Evolutionary conservation across 53 echinoderm and acorn worm genomes (phyloP).

Genomic region (Astropecten irregularis): DNA sequence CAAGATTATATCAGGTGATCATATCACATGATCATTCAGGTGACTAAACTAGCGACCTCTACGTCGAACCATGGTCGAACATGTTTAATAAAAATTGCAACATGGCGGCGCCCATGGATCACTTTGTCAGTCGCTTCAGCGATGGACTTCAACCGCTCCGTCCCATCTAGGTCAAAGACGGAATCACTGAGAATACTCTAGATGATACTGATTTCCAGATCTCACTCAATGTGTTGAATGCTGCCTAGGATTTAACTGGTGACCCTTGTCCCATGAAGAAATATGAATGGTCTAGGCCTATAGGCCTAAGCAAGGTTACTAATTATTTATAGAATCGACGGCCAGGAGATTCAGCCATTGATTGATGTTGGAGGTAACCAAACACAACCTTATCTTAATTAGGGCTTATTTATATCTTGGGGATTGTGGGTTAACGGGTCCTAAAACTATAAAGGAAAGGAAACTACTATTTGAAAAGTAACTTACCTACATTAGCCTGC

Average conservation of each 20-base stretch:
- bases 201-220: slow-evolving; percentile 56
- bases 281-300: slow-evolving; percentile 71
- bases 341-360: slow-evolving; percentile 45
- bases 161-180: slow-evolving; percentile 47
- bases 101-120: slow-evolving; percentile 52
- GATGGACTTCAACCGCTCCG: slow-evolving; percentile 51
- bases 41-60: no score
- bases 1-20: no score
- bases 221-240: slow-evolving; percentile 14
- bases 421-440: no score
- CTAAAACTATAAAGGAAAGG: no score
- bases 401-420: no score
- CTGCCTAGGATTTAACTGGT: slow-evolving; percentile 66
- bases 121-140: slow-evolving; percentile 54
- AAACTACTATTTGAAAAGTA: no score
- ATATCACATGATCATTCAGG: no score
- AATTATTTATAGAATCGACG: slow-evolving; percentile 63
- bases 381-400: no score
- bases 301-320: no score
- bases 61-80: no score
- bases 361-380: slow-evolving; percentile 43
- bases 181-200: background rate
- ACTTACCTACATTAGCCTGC: no score
- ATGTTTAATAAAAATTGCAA: no score
- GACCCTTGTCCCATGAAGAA: slow-evolving; percentile 66